These are phyloP conservation scores for Melangyna quadrimaculata DNA, from an alignment of 2,888 invertebrate genomes.

Conservation along the genomic window DNA sequence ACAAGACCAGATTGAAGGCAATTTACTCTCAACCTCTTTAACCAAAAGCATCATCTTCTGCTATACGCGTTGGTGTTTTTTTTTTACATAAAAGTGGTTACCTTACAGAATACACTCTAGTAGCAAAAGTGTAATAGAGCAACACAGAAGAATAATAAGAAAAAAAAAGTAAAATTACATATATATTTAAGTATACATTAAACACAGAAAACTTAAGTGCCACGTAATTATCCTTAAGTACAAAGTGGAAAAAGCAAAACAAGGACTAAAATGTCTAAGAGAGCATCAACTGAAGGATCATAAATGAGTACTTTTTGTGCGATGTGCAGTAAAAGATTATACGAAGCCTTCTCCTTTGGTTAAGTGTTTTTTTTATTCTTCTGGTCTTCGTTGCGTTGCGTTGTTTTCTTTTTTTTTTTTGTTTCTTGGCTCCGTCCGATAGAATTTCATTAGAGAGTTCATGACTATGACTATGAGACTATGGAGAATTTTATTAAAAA, in stretches of 20 bases:
- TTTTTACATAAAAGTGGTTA: conserved; percentile 16
- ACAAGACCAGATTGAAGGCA: conserved; percentile 7
- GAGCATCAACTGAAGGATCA: conserved; percentile 27
- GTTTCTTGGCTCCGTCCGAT: neutral
- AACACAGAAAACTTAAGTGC: conserved; percentile 33
- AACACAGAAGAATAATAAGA: neutral
- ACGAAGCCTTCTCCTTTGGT: conserved; percentile 11
- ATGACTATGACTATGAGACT: conserved; percentile 32
- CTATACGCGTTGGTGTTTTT: neutral
- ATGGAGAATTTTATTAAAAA: neutral
- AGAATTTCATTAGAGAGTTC: conserved; percentile 15
- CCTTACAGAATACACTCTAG: neutral
- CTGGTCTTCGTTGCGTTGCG: neutral
- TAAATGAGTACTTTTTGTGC: conserved; percentile 35
- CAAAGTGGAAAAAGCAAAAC: conserved; percentile 13
- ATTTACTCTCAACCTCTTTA: neutral
- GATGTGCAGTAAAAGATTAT: conserved; percentile 39
- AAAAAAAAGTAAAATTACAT: neutral
- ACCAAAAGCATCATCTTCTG: conserved; percentile 6
- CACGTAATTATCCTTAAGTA: conserved; percentile 48
- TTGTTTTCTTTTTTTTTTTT: neutral
- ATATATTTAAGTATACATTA: too few species aligned
- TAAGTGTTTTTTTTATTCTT: conserved; percentile 14
- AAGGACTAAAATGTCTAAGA: conserved; percentile 25
- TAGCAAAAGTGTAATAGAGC: neutral